Base-by-base conservation (phyloP, 2,888 invertebrate species). In the Biston betularia region DNA sequence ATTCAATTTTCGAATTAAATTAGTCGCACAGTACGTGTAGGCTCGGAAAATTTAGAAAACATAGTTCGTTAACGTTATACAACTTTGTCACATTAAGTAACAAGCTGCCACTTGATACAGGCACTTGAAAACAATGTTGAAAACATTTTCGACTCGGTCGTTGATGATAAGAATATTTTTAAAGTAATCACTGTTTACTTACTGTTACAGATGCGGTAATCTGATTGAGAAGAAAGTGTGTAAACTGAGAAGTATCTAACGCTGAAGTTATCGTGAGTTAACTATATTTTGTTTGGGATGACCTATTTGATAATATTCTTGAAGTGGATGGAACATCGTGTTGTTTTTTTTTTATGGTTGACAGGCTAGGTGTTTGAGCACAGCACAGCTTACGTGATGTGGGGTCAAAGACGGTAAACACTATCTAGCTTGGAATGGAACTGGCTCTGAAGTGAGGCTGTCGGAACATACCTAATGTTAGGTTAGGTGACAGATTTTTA, bases 171-270 rank as follows among this genome's bases (percentile, higher is more conserved):
- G 34, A 12, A 14, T 7, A 6, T 14, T 14, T 6, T 2, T 49
- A 12, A 9, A 48, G 48, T 48, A 48, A 24, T 48, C 11, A 15
- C n/a, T 57, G 38, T 70, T 61, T 71, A 63, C 61, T 58, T 59
- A 64, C 70, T 69, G 60, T 62, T 63, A 65, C 60, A 59, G 70
- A 68, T 70, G 58, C 53, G 67, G 68, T 66, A 68, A 63, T 66
- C 70, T 65, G 61, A 63, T 69, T 66, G 10, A 9, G 35, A 59
- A 48, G 66, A 61, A 56, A 61, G 63, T 66, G 42, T 48, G 40
- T 54, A 57, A 49, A 57, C 35, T 59, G 50, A 3, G 14, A 38
- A 55, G 54, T 42, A n/a, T n/a, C n/a, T n/a, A 64, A 44, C 14
- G 14, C 38, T 40, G 34, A 11, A 48, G 48, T 63, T 65, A 70